Base-by-base conservation (phyloP, 2,113 vertebrate species). In the Parus major region DNA sequence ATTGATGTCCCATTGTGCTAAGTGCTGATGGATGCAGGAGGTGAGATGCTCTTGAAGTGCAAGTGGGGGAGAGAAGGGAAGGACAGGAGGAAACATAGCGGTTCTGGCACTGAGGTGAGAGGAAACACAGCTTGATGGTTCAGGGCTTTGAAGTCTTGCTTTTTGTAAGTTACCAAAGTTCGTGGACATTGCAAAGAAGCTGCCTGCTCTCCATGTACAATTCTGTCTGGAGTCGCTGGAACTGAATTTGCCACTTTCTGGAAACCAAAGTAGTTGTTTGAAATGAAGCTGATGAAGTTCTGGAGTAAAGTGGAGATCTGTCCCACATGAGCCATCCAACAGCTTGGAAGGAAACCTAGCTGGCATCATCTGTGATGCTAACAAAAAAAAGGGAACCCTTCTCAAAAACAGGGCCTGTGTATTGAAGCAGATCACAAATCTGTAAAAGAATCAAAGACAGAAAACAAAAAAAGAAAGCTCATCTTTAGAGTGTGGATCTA, bases 261-360 rank as follows among this genome's bases (percentile, higher is more conserved):
- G 31, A 18, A 72, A 33, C 2, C 1, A 27, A 72, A 59, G 15
- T 28, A 65, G 39, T 50, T 83, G 36, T 64, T 47, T 71, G 35
- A 83, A 84, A 44, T n/a, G 17, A 16, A 72, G 25, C 18, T 56
- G 23, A 42, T 24, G n/a, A 70, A 28, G 29, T 82, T 82, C 53
- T 82, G 29, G 21, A 61, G 19, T 20, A 33, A 50, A 87, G 28
- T 3, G 4, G 4, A 21, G 7, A 50, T 55, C 49, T 64, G 46
- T 49, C 6, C 29, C 31, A 10, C 1, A 0, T 28, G 19, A 83
- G 27, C n/a, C 18, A 33, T 64, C 5, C 2, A 3, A 65, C 24
- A 68, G 19, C 33, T 46, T 59, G 57, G 57, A 65, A 92, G 35
- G 31, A 86, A 78, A 75, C 56, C 8, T 49, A 47, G 29, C 13